Conservation (phyloP, 2,113 vertebrate species). For the Budorcas taxicolor region DNA sequence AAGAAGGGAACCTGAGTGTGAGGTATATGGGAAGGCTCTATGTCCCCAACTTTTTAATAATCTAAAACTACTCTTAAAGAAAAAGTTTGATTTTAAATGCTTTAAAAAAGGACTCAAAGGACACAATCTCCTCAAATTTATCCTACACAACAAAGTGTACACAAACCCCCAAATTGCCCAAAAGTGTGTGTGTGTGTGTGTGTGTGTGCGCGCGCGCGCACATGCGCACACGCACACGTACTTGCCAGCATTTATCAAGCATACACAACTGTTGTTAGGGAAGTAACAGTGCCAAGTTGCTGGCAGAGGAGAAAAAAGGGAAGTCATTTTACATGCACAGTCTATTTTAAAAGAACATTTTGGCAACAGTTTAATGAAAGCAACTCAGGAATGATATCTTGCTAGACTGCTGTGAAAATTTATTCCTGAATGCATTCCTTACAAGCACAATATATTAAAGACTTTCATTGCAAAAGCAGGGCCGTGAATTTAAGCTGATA, state of each 20-base stretch:
- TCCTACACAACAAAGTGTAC: neutral
- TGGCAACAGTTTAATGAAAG: neutral
- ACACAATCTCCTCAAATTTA: neutral
- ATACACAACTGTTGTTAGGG: neutral
- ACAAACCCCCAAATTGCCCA: neutral
- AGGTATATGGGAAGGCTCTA: neutral
- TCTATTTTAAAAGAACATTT: neutral
- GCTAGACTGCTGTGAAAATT: neutral
- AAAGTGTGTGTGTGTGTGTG: too few species aligned
- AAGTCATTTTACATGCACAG: neutral
- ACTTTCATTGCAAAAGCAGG: neutral
- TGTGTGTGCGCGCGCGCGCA: too few species aligned
- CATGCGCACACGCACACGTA: accelerated
- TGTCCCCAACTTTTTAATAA: neutral
- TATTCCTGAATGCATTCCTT: neutral
- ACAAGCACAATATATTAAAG: neutral
- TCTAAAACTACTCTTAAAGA: neutral
- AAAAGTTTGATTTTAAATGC: neutral
- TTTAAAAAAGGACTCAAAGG: neutral
- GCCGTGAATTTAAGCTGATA: neutral
- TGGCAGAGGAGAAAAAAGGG: neutral
- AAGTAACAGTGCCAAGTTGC: neutral
- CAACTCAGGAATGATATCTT: neutral
- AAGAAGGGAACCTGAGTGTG: neutral
- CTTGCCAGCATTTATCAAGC: neutral